Evolutionary conservation across 2,888 invertebrate species (phyloP), one percentile per base, ranked within the genome.

Genomic region (Pseudococcus longispinus): DNA sequence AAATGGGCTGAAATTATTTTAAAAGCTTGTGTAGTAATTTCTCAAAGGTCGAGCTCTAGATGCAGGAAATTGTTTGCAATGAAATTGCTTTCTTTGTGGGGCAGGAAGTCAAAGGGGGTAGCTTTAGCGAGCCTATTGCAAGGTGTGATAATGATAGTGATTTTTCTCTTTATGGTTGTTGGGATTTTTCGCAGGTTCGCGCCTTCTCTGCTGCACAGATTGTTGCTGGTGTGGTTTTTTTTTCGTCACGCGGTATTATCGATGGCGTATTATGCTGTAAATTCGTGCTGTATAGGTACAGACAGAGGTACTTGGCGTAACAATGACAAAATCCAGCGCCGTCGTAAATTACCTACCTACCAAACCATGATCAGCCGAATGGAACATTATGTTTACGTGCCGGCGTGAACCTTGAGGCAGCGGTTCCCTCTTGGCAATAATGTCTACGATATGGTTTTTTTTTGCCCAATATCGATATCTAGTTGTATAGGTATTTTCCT

Each of bases 301-400:
- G 8, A 32, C 32, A 37, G 37, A 37, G 37, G 37, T 80, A 80
- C 77, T 42, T 80, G 37, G 37, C 42, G 77, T 80, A 80, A 80
- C 77, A 80, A 80, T 80, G 77, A 80, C 77, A 80, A 80, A 37
- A 80, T 80, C 26, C 20, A 80, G 74, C 9, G 77, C 29, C 77
- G 77, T 23, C 42, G 77, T 80, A 80, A 80, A 80, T 80, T 80
- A 80, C 42, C 42, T 29, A 80, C 77, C 77, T 18, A 37, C 77
- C 77, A 42, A n/a, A 42, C 42, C 77, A 80, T 80, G 77, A 80
- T 37, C 77, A 80, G 77, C 77, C 37, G 77, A 37, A 80, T 80
- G 77, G 77, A 80, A 80, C 77, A 77, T n/a, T n/a, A 23, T 77
- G 18, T 77, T 77, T 77, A 37, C 77, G 77, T 77, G 77, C 77